Percentiles rank a stretch among this genome's conserved stretches.
Evolutionary conservation across 2,113 vertebrate genomes (phyloP).

Genomic region (Eonycteris spelaea): DNA sequence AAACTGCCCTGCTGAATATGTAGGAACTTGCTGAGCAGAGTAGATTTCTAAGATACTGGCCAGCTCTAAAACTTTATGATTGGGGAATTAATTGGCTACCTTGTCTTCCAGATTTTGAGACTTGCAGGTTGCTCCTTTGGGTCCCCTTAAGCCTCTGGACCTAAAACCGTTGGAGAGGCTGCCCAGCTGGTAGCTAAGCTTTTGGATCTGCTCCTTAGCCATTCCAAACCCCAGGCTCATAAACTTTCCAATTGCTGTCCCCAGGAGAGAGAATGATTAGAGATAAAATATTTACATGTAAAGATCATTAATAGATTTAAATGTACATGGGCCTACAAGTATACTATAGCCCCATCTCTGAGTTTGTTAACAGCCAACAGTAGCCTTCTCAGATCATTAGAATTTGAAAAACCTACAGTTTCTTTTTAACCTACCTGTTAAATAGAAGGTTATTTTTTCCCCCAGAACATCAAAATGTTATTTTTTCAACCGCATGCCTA

Average conservation of each 20-base stretch:
- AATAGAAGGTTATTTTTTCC: not conserved
- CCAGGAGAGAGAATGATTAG: not conserved
- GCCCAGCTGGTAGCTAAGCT: not conserved
- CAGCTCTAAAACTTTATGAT: constrained; percentile 46
- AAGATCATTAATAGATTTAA: not conserved
- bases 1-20: constrained; percentile 51
- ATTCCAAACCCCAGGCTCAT: not conserved
- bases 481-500: not conserved
- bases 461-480: not conserved
- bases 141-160: not conserved
- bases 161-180: not conserved
- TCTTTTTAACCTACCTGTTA: constrained; percentile 35
- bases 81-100: constrained; percentile 46
- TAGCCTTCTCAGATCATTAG: not conserved
- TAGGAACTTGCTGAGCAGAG: constrained; percentile 36
- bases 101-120: constrained; percentile 48
- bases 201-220: not conserved
- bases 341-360: not conserved
- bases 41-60: constrained; percentile 49
- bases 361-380: not conserved
- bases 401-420: not conserved
- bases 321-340: not conserved
- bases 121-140: constrained; percentile 18
- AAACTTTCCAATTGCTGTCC: not conserved
- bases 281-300: not conserved